phyloP scores from a whole-genome alignment of 2,113 vertebrate genomes.

The Rhipidura dahli region DNA sequence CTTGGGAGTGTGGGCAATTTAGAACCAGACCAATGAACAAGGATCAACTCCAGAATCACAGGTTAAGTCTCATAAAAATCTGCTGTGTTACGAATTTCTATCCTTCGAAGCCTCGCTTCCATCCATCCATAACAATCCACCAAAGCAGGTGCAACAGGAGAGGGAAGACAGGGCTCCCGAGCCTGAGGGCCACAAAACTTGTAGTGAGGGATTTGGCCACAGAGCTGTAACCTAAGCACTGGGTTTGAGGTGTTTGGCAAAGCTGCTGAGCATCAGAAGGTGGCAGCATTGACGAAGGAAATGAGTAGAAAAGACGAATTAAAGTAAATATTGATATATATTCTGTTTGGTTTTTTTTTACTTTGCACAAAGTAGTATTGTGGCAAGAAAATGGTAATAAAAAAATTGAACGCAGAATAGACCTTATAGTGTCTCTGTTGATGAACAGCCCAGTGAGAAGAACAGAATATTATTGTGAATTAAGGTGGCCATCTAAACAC shows the following conservation, averaged over 20 bases:
- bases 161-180: not conserved
- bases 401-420: slow-evolving; percentile 19
- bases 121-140: not conserved
- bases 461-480: not conserved
- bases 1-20: accelerated
- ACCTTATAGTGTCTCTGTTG: not conserved
- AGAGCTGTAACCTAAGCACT: not conserved
- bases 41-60: accelerated
- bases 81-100: not conserved
- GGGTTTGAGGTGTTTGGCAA: not conserved
- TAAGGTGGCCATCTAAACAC: not conserved
- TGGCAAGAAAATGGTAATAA: slow-evolving; percentile 21
- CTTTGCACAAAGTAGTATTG: slow-evolving; percentile 23
- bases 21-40: not conserved
- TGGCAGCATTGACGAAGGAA: slow-evolving; percentile 79
- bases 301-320: not conserved
- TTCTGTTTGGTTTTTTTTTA: not conserved
- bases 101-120: not conserved
- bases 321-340: not conserved
- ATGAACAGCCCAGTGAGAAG: slow-evolving; percentile 12
- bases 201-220: not conserved
- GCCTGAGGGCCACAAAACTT: not conserved
- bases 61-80: not conserved
- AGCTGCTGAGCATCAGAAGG: slow-evolving; percentile 61
- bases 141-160: not conserved